These are phyloP conservation scores for Anorthoa munda DNA, from an alignment of 2,888 invertebrate species.

Conservation along the genomic window DNA sequence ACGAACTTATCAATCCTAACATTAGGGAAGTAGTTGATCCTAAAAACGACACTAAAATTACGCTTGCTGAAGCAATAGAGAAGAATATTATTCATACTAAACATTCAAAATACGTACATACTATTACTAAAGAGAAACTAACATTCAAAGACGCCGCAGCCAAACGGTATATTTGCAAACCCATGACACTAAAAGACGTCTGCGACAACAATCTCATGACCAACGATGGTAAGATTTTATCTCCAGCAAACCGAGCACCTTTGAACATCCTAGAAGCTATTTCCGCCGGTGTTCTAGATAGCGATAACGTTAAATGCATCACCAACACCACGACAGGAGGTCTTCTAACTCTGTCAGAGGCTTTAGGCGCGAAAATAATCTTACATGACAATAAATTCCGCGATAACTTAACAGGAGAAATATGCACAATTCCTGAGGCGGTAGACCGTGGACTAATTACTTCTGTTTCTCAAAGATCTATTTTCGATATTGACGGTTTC, in stretches of 20 bases:
- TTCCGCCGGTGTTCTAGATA: constrained; percentile 96
- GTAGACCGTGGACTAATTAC: constrained; percentile 97
- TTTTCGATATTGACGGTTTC: constrained; percentile 98
- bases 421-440: constrained; percentile 95
- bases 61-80: constrained; percentile 95
- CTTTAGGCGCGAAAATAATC: constrained; percentile 95
- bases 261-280: constrained; percentile 96
- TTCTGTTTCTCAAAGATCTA: constrained; percentile 96
- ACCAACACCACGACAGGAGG: constrained; percentile 95
- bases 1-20: constrained; percentile 94
- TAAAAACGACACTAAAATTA: constrained; percentile 94
- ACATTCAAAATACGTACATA: constrained; percentile 95
- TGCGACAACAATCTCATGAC: constrained; percentile 95
- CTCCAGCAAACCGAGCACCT: constrained; percentile 94
- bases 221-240: constrained; percentile 94
- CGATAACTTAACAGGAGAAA: constrained; percentile 94
- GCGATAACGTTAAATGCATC: constrained; percentile 95
- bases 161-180: constrained; percentile 95
- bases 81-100: constrained; percentile 95
- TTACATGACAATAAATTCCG: constrained; percentile 93
- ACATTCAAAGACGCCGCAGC: constrained; percentile 96
- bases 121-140: constrained; percentile 94
- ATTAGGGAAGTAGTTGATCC: constrained; percentile 96
- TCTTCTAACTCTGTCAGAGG: constrained; percentile 96
- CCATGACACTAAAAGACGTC: constrained; percentile 97